Percentiles rank a stretch among this genome's conserved stretches.
Evolutionary conservation across 2,888 invertebrate genomes (phyloP).

Genomic region (Heliconius aoede): DNA sequence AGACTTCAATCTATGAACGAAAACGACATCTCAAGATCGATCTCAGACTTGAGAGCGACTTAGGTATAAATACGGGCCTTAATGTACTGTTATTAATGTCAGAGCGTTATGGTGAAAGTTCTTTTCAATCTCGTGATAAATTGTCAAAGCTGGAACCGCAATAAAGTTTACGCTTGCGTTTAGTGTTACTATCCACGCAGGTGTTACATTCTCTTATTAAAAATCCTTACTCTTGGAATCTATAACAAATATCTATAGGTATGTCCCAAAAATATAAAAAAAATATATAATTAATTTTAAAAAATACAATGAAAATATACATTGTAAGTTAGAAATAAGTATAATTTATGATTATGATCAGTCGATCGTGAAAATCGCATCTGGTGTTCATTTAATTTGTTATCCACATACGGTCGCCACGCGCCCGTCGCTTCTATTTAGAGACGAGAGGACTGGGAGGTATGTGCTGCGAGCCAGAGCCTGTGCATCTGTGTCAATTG

Average conservation of each 20-base stretch:
- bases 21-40: no score
- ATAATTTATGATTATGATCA: neutral
- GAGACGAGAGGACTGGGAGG: slow-evolving; percentile 19
- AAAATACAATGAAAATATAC: no score
- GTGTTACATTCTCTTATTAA: slow-evolving; percentile 31
- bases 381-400: slow-evolving; percentile 1
- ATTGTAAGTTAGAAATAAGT: neutral
- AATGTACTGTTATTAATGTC: slow-evolving; percentile 20
- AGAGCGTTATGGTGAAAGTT: slow-evolving; percentile 24
- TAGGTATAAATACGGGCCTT: neutral
- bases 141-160: slow-evolving; percentile 35
- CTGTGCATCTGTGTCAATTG: slow-evolving; percentile 47
- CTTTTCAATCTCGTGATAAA: slow-evolving; percentile 38
- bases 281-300: neutral
- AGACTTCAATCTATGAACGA: no score
- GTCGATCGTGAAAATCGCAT: slow-evolving; percentile 3
- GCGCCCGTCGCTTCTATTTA: slow-evolving; percentile 4
- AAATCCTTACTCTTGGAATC: slow-evolving; percentile 16
- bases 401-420: slow-evolving; percentile 8
- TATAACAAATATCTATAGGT: neutral
- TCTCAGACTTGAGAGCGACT: neutral
- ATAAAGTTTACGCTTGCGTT: slow-evolving; percentile 40
- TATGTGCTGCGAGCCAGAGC: slow-evolving; percentile 34
- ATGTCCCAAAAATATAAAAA: neutral
- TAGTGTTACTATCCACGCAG: slow-evolving; percentile 41